Evolutionary conservation across 2,888 invertebrate species (phyloP).

Genomic region (Ormyrus labotus): DNA sequence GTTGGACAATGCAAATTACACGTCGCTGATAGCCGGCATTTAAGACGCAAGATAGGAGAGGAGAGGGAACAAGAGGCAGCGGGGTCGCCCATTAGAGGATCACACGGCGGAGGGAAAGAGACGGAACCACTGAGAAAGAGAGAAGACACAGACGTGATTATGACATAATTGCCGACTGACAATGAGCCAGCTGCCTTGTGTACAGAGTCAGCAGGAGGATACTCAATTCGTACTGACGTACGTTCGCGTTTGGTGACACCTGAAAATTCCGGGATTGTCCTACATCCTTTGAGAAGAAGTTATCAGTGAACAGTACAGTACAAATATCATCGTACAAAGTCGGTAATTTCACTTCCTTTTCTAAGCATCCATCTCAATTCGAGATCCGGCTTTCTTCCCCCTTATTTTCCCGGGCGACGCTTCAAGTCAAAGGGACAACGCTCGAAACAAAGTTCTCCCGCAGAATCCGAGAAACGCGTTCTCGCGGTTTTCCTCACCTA

Average conservation of each 20-base stretch:
- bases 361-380: no score
- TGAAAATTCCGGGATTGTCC: no score
- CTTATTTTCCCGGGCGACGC: not conserved
- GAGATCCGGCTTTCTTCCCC: conserved; percentile 3
- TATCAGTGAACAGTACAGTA: no score
- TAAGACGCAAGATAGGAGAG: conserved; percentile 43
- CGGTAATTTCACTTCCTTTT: no score
- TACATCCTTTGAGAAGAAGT: no score
- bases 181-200: conserved; percentile 9
- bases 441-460: conserved; percentile 27
- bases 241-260: no score
- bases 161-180: conserved; percentile 41
- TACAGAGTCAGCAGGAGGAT: no score
- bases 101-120: conserved; percentile 6
- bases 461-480: conserved; percentile 52
- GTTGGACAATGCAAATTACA: conserved; percentile 55
- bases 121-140: not conserved
- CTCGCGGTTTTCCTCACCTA: conserved; percentile 52
- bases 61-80: not conserved
- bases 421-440: conserved; percentile 19
- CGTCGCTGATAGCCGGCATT: conserved; percentile 45
- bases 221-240: no score
- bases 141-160: not conserved
- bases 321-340: no score
- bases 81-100: conserved; percentile 34